These are phyloP conservation scores for Catocala fraxini DNA, from an alignment of 2,888 invertebrate genomes.

Conservation along the genomic window DNA sequence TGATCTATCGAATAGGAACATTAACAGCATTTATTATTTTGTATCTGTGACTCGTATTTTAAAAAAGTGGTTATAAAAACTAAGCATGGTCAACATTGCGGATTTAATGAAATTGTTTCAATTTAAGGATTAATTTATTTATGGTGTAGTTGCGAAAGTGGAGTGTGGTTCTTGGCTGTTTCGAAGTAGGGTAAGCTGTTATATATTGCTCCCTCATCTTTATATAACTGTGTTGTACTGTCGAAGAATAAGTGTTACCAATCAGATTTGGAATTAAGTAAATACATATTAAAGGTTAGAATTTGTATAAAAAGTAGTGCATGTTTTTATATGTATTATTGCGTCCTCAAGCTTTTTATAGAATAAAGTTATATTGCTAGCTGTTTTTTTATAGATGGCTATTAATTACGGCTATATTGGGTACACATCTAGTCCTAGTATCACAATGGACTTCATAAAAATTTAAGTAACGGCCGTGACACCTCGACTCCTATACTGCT, in stretches of 20 bases:
- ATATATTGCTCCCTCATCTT: constrained; percentile 22
- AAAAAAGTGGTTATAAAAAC: constrained; percentile 21
- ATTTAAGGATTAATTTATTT: constrained; percentile 52
- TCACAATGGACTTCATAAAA: too few relatives aligned
- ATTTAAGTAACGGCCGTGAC: too few relatives aligned
- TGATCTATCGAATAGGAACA: constrained; percentile 4
- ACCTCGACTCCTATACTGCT: too few relatives aligned
- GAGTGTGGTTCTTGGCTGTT: constrained; percentile 45
- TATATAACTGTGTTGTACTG: constrained; percentile 24
- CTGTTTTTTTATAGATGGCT: too few relatives aligned
- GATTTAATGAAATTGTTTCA: constrained; percentile 50
- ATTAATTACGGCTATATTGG: too few relatives aligned
- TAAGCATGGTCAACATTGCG: constrained; percentile 52
- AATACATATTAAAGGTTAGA: too few relatives aligned
- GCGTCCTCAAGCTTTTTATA: too few relatives aligned
- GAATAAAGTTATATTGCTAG: too few relatives aligned
- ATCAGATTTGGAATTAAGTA: too few relatives aligned
- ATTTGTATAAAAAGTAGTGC: too few relatives aligned
- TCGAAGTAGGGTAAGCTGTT: constrained; percentile 37
- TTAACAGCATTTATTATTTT: constrained; percentile 45
- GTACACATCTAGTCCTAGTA: too few relatives aligned
- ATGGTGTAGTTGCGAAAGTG: constrained; percentile 35
- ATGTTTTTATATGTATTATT: too few relatives aligned
- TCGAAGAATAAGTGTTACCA: constrained; percentile 31
- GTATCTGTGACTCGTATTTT: constrained; percentile 30